Base-by-base conservation (phyloP, 2,797 vertebrate genomes). In the Cichlasoma orientale region DNA sequence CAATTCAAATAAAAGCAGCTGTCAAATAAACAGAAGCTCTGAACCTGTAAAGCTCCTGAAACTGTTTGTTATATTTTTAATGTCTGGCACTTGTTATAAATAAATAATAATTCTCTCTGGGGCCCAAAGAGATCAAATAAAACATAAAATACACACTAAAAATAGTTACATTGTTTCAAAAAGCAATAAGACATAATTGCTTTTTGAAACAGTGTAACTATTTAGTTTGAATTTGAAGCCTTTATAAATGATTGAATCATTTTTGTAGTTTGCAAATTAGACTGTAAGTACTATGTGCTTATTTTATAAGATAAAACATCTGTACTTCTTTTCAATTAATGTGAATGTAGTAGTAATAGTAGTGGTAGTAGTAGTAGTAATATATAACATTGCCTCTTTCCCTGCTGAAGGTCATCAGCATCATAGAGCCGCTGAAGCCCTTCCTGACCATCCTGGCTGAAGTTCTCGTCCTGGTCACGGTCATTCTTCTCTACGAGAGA, bases 351-450 rank as follows among this genome's bases (percentile, higher is more conserved):
- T 33, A 31, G 29, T 31, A 31, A 5, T 31, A 29, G 29, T 5
- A 29, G 29, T 5, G 4, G 29, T 29, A 25, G 21, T 18, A 44
- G n/a, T 0, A 10, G 14, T 27, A 66, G 23, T 66, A 23, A 66
- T 12, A 44, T 18, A 27, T 25, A 25, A 47, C 7, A 47, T 4
- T 47, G n/a, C 5, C 3, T 69, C 27, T 63, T 25, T 33, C 29
- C 0, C 2, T 56, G 7, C 0, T 97, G 21, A 93, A 81, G 71
- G 96, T 99, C 59, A 93, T 98, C 66, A 95, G 91, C 25, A 91
- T 96, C 52, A 11, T 86, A 16, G 96, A 94, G 68, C 97, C 98
- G 29, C 94, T 99, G 72, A 99, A 97, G 83, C 96, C 96, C 0
- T 98, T 99, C 84, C 1, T 97, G 3, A 95, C 74, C 68, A 93